Evolutionary conservation across 2,113 vertebrate genomes (phyloP).

Genomic region (Pao palembangensis): DNA sequence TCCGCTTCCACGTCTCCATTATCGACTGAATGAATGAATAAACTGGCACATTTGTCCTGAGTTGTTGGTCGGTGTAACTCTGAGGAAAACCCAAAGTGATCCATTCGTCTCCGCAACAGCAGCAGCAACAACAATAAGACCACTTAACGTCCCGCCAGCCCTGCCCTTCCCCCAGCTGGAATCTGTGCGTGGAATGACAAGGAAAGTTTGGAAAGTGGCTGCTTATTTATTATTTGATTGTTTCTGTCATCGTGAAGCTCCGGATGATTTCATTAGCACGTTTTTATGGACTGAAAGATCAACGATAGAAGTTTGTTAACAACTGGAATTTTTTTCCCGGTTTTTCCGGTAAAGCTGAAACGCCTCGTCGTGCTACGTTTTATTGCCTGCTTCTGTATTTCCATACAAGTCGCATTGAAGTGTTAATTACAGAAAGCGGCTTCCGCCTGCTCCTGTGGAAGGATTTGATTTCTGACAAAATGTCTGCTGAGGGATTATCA

Average conservation of each 20-base stretch:
- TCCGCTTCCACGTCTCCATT: not conserved
- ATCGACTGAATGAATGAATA: not conserved
- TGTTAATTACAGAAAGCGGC: slow-evolving; percentile 41
- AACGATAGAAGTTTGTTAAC: too few species aligned
- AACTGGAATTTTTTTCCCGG: not conserved
- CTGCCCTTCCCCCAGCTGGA: too few species aligned
- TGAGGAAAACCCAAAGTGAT: not conserved
- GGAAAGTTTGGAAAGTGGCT: too few species aligned
- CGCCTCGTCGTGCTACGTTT: slow-evolving; percentile 6
- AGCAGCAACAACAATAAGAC: not conserved
- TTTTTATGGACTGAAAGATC: too few species aligned
- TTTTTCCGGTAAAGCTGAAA: not conserved
- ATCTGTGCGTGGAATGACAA: too few species aligned
- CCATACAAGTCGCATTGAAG: slow-evolving; percentile 2
- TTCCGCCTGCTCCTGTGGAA: slow-evolving; percentile 29
- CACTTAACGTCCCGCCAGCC: too few species aligned
- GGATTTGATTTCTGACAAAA: slow-evolving; percentile 54
- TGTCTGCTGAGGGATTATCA: slow-evolving; percentile 57
- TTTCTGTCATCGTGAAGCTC: too few species aligned
- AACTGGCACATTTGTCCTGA: not conserved
- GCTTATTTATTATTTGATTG: too few species aligned
- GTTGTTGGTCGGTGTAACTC: too few species aligned
- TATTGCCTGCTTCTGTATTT: slow-evolving; percentile 10
- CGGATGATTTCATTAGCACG: too few species aligned
- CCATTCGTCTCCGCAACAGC: not conserved